Evolutionary conservation across 2,888 invertebrate species (phyloP), one percentile per base, ranked within the genome.

Genomic region (Tipula vernalis): DNA sequence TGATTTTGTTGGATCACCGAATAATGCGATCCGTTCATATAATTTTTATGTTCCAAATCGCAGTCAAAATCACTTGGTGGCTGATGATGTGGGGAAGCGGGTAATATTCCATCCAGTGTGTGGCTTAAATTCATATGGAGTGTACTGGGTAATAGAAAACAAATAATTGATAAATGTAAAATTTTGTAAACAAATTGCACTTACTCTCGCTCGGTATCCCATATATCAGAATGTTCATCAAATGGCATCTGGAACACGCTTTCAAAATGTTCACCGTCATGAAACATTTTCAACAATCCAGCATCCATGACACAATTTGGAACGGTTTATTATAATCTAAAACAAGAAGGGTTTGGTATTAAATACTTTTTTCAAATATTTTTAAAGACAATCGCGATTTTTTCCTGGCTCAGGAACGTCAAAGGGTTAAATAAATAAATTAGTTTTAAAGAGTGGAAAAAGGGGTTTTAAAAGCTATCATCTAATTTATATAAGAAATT

Each of bases 181-280:
- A 39, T 39, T 39, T 39, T 57, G 3, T 39, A 39, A 39, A 39
- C 39, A 39, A 6, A 39, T 39, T 39, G 13, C 36, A 6, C 91
- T 88, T 90, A 91, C 91, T 91, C 90, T 88, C 88, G 90, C 71
- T 89, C 88, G 87, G 88, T 89, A n/a, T 90, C 88, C 91, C 91
- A 91, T 87, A 90, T 90, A 87, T 89, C 90, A 0, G 90, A 88
- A 41, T 90, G 90, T 10, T 89, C 87, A 86, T 89, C 90, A 89
- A 89, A 91, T 88, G 89, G 90, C 1, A 88, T 87, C 88, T 89
- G 91, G 88, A 89, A 90, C 3, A 71, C 71, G 39, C 90, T 91
- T 88, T 91, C 91, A 87, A 90, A 91, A 87, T 90, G 90, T 88
- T 91, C 91, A 89, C 91, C 91, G 89, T 91, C 91, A 87, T 91